phyloP scores from a whole-genome alignment of 1,140 invertebrate species.

The Bombus pascuorum region DNA sequence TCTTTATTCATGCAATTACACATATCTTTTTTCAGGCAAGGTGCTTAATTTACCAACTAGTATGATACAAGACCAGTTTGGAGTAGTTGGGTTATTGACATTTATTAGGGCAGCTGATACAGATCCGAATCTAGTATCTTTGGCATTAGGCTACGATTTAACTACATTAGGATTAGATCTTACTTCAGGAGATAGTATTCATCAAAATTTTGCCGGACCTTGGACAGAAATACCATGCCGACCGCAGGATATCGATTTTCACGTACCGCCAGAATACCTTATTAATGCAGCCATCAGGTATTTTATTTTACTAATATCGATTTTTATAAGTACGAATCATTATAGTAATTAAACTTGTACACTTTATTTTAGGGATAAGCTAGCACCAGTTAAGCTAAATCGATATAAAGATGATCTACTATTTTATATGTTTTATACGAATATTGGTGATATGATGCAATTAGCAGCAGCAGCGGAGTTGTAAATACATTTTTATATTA shows the following conservation, averaged over 20 bases:
- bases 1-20: slow-evolving; percentile 19
- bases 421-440: slow-evolving; percentile 99
- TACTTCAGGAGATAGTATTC: slow-evolving; percentile 97
- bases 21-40: slow-evolving; percentile 85
- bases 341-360: background rate
- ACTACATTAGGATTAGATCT: slow-evolving; percentile 98
- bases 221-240: slow-evolving; percentile 98
- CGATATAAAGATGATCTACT: slow-evolving; percentile 99
- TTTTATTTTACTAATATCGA: background rate
- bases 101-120: slow-evolving; percentile 99
- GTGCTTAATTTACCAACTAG: slow-evolving; percentile 98
- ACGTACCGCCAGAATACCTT: slow-evolving; percentile 99
- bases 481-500: slow-evolving; percentile 85
- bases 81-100: slow-evolving; percentile 98
- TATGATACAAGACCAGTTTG: slow-evolving; percentile 99
- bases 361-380: slow-evolving; percentile 89
- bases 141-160: slow-evolving; percentile 98
- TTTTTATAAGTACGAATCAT: background rate
- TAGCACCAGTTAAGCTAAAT: slow-evolving; percentile 97
- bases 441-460: slow-evolving; percentile 98
- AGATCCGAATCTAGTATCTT: slow-evolving; percentile 96
- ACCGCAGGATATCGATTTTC: slow-evolving; percentile 99
- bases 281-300: slow-evolving; percentile 94
- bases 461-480: slow-evolving; percentile 97
- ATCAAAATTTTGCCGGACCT: slow-evolving; percentile 98